phyloP scores from a whole-genome alignment of 2,797 vertebrate species.

The Trachurus trachurus region DNA sequence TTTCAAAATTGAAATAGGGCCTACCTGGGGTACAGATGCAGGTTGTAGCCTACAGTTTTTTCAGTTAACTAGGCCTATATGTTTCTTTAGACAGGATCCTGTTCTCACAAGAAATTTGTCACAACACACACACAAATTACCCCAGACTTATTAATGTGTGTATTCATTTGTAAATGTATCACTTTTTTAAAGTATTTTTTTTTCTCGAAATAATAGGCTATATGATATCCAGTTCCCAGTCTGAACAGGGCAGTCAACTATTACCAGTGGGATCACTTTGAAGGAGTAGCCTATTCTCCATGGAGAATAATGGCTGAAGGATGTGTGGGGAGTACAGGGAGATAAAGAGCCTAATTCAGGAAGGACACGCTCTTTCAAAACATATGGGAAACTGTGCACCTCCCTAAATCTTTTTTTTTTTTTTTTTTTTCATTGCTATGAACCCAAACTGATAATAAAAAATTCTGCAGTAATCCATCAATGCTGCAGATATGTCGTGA shows the following conservation, averaged over 20 bases:
- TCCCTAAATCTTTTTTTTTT: too few species aligned
- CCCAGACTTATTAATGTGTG: not conserved
- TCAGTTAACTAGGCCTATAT: not conserved
- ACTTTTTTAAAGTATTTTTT: not conserved
- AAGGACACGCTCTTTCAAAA: too few species aligned
- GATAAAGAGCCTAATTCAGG: too few species aligned
- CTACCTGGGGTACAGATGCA: not conserved
- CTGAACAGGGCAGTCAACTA: not conserved
- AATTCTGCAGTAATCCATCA: slow-evolving; percentile 6
- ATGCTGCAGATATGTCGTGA: not conserved
- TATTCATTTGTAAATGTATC: not conserved
- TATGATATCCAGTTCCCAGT: not conserved
- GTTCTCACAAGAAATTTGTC: not conserved
- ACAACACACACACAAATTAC: not conserved
- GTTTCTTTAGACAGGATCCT: not conserved
- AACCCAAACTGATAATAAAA: not conserved
- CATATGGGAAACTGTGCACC: too few species aligned
- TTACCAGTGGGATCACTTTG: not conserved
- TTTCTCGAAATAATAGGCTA: too few species aligned
- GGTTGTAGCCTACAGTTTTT: not conserved
- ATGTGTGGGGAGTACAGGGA: too few species aligned
- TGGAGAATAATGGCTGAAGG: not conserved
- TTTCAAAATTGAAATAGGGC: slow-evolving; percentile 4
- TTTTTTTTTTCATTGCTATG: too few species aligned
- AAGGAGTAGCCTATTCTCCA: not conserved